Evolutionary conservation across 2,797 vertebrate genomes (phyloP), one percentile per base, ranked within the genome.

Genomic region (Australoheros facetus): DNA sequence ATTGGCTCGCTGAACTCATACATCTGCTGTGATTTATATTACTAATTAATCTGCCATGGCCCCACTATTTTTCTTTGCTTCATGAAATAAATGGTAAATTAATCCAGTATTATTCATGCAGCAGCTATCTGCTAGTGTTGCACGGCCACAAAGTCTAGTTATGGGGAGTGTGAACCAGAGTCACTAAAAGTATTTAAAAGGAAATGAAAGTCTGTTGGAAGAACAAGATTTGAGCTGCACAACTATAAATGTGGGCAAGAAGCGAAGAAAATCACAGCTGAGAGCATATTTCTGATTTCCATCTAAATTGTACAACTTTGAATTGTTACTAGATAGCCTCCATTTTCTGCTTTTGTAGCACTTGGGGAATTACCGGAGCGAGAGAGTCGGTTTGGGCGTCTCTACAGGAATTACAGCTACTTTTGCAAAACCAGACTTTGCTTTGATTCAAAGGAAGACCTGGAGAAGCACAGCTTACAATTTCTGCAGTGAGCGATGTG

Each of bases 11-110:
- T 55, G 19, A 48, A 56, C 21, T 26, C 23, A 42, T 74, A 37
- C 16, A 26, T 72, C 64, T 54, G 4, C 28, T 17, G 7, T 75
- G 73, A 79, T 73, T 80, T 58, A 76, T 80, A 81, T 75, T 54
- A 72, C 58, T 75, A 62, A 75, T 82, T 58, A 62, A 82, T 53
- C 23, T 9, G 21, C 64, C 54, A 70, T 14, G 21, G 55, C 16
- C 9, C 9, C 32, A 57, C 28, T 54, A 59, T 73, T 70, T 39
- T 56, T 19, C 6, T 32, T 4, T 13, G 21, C 54, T 37, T 56
- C 51, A 37, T 72, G 17, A 79, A 69, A 62, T 17, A 30, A 13
- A 69, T 51, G 26, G 2, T 51, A 30, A 69, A 51, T 51, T 1
- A 83, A 59, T 55, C 32, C 12, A 14, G 60, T 30, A 57, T 79